Conservation (phyloP, 2,888 invertebrate genomes). For the Chloroclysta siterata region DNA sequence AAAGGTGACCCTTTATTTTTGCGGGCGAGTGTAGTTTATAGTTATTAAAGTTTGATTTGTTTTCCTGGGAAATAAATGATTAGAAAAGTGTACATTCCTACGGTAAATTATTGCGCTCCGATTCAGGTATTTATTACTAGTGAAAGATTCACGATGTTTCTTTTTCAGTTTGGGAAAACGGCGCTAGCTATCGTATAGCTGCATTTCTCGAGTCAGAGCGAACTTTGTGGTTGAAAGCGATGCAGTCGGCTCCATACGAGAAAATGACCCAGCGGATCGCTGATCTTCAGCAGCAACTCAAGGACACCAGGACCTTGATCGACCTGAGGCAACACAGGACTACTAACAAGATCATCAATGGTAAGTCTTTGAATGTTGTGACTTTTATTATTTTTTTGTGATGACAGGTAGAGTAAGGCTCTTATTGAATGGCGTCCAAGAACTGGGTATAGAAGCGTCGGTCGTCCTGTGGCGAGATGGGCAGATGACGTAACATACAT, state of each 20-base stretch:
- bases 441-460: too few relatives aligned
- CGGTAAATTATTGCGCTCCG: too few relatives aligned
- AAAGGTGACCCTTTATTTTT: too few relatives aligned
- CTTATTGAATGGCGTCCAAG: too few relatives aligned
- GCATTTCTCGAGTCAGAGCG: conserved; percentile 92
- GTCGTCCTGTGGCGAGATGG: too few relatives aligned
- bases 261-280: conserved; percentile 90
- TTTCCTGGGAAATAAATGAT: too few relatives aligned
- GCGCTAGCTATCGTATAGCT: conserved; percentile 91
- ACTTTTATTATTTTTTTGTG: too few relatives aligned
- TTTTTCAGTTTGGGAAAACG: conserved; percentile 91
- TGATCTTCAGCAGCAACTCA: conserved; percentile 86
- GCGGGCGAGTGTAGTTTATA: too few relatives aligned
- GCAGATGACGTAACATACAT: too few relatives aligned
- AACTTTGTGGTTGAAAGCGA: conserved; percentile 93
- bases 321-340: conserved; percentile 89
- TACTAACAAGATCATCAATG: conserved; percentile 88
- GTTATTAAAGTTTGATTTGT: too few relatives aligned
- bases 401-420: too few relatives aligned
- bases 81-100: too few relatives aligned
- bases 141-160: background rate
- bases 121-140: background rate
- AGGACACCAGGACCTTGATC: conserved; percentile 86
- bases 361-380: conserved; percentile 64
- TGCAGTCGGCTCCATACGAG: conserved; percentile 93